phyloP scores from a whole-genome alignment of 1,140 invertebrate genomes.

The Ceratosolen solmsi region DNA sequence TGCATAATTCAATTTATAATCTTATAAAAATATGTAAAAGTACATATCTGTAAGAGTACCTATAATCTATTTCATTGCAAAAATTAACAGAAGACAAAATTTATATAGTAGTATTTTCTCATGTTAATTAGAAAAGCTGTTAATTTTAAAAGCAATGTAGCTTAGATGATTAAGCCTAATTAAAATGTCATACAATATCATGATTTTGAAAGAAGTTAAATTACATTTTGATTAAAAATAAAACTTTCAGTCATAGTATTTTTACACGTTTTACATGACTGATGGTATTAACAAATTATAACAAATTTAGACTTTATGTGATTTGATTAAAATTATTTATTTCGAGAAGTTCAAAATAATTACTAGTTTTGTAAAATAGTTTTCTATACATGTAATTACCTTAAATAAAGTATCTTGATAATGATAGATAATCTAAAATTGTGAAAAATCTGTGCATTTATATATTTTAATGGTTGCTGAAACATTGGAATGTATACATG shows the following conservation, averaged over 20 bases:
- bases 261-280: background rate
- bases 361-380: background rate
- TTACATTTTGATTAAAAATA: background rate
- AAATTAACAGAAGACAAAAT: no score
- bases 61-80: background rate
- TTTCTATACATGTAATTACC: background rate
- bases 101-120: no score
- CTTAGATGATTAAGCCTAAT: background rate
- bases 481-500: background rate
- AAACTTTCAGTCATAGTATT: background rate
- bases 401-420: background rate
- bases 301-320: background rate
- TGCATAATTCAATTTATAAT: no score
- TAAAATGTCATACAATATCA: background rate
- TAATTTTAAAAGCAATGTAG: no score
- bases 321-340: background rate
- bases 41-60: background rate
- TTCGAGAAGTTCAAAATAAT: background rate
- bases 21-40: background rate
- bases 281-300: background rate
- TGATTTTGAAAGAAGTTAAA: background rate
- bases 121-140: no score
- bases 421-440: background rate
- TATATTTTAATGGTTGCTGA: no score
- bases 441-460: background rate